Evolutionary conservation across 1,140 invertebrate genomes (phyloP), one percentile per base, ranked within the genome.

Genomic region (Philotrypesis tridentata): DNA sequence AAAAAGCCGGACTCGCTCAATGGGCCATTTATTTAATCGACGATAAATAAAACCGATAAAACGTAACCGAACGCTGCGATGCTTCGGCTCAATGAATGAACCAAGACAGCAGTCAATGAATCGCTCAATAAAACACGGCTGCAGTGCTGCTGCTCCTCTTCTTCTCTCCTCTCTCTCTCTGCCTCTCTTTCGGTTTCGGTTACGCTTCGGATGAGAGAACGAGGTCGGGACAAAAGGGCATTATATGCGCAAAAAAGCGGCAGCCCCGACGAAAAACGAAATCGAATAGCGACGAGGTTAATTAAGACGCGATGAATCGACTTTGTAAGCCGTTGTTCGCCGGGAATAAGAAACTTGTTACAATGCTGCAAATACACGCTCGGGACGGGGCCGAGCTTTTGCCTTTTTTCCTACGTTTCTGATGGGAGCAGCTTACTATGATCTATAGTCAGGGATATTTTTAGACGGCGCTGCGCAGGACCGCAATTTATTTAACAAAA

Each of bases 1-100:
- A 25, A 78, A 78, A 82, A 4, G 27, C 1, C 9, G n/a, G 40
- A 21, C 40, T 65, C n/a, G n/a, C 65, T 82, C 21, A 82, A 82
- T 78, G 60, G 68, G 33, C 25, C 48, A 78, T 82, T 78, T 65
- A 78, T 72, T 65, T 48, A 65, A 78, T 73, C 21, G 75, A 27
- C 68, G 67, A 82, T 82, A 73, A 82, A 82, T 78, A 37, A 78
- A 72, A 55, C 27, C 27, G 68, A 78, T 82, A 78, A 25, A 61
- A 65, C n/a, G n/a, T 27, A 72, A 77, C 73, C 9, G 25, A 60
- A 3, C 7, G 74, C 12, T 21, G 29, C 27, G 9, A 14, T 17
- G 60, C n/a, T 63, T 37, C 17, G 70, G 68, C 27, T 73, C 63
- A 60, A 31, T 31, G 63, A 67, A 29, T 63, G 80, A 65, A 78